These are phyloP conservation scores for Euura lappo DNA, from an alignment of 1,140 invertebrate species.

Conservation along the genomic window DNA sequence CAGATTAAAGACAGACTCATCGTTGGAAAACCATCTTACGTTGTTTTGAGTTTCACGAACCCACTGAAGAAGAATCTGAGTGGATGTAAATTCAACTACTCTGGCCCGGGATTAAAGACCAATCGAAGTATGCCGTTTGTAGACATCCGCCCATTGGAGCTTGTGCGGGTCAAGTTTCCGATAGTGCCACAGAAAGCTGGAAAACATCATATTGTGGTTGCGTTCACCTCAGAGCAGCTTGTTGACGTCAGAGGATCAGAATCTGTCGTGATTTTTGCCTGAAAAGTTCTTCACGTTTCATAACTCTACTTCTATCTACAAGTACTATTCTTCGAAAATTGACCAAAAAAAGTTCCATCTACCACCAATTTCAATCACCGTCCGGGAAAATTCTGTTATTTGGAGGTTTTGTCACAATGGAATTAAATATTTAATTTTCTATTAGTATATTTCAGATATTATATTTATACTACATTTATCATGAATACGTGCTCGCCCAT, in stretches of 20 bases:
- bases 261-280: constrained; percentile 52
- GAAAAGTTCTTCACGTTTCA: background rate
- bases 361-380: too few relatives aligned
- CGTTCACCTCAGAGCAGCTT: constrained; percentile 70
- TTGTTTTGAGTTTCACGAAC: constrained; percentile 72
- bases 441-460: too few relatives aligned
- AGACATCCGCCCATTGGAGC: constrained; percentile 61
- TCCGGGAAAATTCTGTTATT: too few relatives aligned
- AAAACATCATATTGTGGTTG: constrained; percentile 66
- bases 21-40: constrained; percentile 61
- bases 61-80: constrained; percentile 68
- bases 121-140: constrained; percentile 63
- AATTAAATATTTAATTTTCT: too few relatives aligned
- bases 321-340: too few relatives aligned
- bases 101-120: constrained; percentile 69
- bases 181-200: constrained; percentile 63
- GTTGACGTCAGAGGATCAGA: constrained; percentile 71
- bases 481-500: too few relatives aligned
- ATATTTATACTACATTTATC: too few relatives aligned
- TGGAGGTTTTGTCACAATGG: too few relatives aligned
- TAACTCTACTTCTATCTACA: background rate
- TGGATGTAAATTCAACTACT: constrained; percentile 70
- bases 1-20: constrained; percentile 66
- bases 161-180: constrained; percentile 61
- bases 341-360: too few relatives aligned